These are phyloP conservation scores for Neotoma lepida DNA, from an alignment of 2,113 vertebrate genomes.

Conservation along the genomic window DNA sequence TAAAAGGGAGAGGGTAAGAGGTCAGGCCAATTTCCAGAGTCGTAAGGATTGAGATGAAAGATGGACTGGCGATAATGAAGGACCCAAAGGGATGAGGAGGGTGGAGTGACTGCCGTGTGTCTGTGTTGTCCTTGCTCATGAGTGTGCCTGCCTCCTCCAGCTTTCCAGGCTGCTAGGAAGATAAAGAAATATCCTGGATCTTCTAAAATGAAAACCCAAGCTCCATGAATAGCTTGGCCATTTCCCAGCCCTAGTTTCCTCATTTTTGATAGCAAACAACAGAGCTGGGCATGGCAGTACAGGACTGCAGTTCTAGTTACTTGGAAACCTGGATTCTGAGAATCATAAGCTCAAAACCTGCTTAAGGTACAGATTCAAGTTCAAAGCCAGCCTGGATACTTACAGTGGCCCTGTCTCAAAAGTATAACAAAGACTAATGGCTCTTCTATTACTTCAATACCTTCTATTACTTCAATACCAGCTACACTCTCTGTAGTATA, in stretches of 20 bases:
- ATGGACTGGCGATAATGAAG: conserved; percentile 5
- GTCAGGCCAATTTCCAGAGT: conserved; percentile 49
- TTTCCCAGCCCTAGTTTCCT: conserved; percentile 56
- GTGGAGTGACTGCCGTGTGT: not conserved
- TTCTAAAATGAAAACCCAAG: conserved; percentile 44
- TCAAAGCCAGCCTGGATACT: not conserved
- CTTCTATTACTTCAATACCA: not conserved
- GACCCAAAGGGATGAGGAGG: not conserved
- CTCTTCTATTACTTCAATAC: not conserved
- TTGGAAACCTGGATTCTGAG: not conserved
- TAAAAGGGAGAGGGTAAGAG: conserved; percentile 55
- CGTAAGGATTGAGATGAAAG: not conserved
- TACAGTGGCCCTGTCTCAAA: not conserved
- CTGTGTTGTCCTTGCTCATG: not conserved
- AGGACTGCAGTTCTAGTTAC: not conserved
- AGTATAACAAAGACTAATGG: not conserved
- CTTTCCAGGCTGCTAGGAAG: not conserved
- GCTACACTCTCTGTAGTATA: not conserved
- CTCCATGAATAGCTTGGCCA: conserved; percentile 44
- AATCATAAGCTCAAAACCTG: not conserved
- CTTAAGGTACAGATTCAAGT: not conserved
- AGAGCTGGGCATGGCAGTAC: not conserved
- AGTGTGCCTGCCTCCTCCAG: not conserved
- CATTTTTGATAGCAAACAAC: conserved; percentile 41
- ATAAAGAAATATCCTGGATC: not conserved